These are phyloP conservation scores for Ectemnius continuus DNA, from an alignment of 2,888 invertebrate species.

Conservation along the genomic window DNA sequence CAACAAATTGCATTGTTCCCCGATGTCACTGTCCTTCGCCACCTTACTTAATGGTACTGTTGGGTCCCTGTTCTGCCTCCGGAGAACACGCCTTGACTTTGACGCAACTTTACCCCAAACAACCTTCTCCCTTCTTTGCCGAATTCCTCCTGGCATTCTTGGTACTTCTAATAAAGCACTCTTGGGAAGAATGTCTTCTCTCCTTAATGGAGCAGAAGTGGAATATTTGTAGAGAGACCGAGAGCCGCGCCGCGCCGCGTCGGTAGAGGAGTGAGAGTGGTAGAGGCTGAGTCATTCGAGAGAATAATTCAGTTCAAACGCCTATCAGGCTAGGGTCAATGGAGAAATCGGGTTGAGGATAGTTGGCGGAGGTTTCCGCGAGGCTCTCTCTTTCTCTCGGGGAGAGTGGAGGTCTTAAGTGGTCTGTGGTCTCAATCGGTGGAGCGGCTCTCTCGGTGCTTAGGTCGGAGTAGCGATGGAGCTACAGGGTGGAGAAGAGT, in stretches of 20 bases:
- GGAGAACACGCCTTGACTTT: background rate
- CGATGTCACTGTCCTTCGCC: conserved; percentile 58
- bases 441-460: conserved; percentile 4
- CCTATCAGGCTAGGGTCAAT: conserved; percentile 51
- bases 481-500: conserved; percentile 45
- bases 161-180: too few relatives aligned
- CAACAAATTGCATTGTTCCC: conserved; percentile 74
- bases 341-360: conserved; percentile 59
- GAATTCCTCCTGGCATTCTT: too few relatives aligned
- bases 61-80: background rate
- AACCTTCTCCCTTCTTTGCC: too few relatives aligned
- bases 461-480: conserved; percentile 20
- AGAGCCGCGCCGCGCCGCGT: too few relatives aligned
- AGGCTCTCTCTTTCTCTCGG: conserved; percentile 11
- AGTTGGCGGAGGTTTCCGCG: conserved; percentile 35
- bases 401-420: conserved; percentile 45
- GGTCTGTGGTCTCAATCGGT: conserved; percentile 61
- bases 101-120: background rate
- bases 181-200: too few relatives aligned
- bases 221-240: background rate
- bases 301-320: conserved; percentile 49
- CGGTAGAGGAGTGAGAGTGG: background rate
- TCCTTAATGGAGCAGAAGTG: too few relatives aligned
- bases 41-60: conserved; percentile 61
- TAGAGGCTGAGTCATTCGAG: conserved; percentile 10